Base-by-base conservation (phyloP, 2,888 invertebrate species). In the Cyrtodaria siliqua region DNA sequence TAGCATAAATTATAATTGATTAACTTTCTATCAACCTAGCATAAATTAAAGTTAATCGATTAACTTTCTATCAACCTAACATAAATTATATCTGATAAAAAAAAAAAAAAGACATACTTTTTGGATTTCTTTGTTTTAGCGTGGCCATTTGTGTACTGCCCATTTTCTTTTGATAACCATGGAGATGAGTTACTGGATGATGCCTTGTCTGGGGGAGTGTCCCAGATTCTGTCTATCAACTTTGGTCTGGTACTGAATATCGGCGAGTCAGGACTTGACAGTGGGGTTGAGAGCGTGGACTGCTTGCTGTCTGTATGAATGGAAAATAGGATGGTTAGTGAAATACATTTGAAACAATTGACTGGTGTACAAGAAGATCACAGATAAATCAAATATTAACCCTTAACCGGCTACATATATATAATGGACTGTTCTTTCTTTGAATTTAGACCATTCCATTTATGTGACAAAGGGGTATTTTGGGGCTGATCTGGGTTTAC, bases 81-180 rank as follows among this genome's bases (percentile, higher is more conserved):
- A n/a, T n/a, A n/a, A n/a, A n/a, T n/a, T 47, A 20, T n/a, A 20
- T 47, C 3, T 47, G n/a, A 9, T 20, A 4, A 16, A 20, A 4
- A 6, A 47, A 47, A 47, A 3, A 9, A 6, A 44, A 9, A 18
- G n/a, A 44, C 20, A 18, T 44, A 44, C 44, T 44, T 44, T 16
- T 16, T 44, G 16, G 40, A 38, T 49, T 49, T 49, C 3, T 52
- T 44, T 18, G 44, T 16, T 18, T 44, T 16, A 18, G 44, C 4
- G 20, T 44, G n/a, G 4, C 84, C 84, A 72, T 85, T 85, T 14
- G 55, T 61, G 12, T 55, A 16, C 18, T 42, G 42, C 16, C 83
- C 83, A 56, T 79, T 74, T 49, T 79, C 73, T 49, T 85, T 85
- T n/a, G 83, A 76, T 27, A 85, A 42, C 85, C 85, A 85, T 2